Percentiles rank a stretch among this genome's conserved stretches.
These are phyloP conservation scores for Nannoperca australis DNA, from an alignment of 2,797 vertebrate genomes.

Conservation along the genomic window DNA sequence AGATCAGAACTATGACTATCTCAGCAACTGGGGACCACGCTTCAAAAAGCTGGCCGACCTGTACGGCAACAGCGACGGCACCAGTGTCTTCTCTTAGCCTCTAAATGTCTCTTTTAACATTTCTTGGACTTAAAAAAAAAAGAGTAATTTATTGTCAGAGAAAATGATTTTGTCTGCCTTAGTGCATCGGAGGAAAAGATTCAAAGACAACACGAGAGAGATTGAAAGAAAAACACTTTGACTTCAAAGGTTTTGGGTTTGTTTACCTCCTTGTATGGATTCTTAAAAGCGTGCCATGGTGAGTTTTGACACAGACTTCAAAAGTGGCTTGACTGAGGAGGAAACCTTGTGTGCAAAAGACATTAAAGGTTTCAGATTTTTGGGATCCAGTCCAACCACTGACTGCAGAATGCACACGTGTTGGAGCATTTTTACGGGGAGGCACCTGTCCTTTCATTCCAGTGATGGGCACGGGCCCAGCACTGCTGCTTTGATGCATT, in stretches of 20 bases:
- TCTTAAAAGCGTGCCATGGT: constrained; percentile 74
- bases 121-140: constrained; percentile 51
- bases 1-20: constrained; percentile 97
- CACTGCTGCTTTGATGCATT: constrained; percentile 79
- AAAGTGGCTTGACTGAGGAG: constrained; percentile 75
- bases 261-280: constrained; percentile 81
- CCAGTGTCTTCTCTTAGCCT: constrained; percentile 91
- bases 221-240: constrained; percentile 70
- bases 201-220: constrained; percentile 73
- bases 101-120: constrained; percentile 65
- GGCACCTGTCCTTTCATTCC: constrained; percentile 77
- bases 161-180: constrained; percentile 70
- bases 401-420: constrained; percentile 75
- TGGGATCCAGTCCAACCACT: constrained; percentile 66
- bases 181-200: constrained; percentile 61
- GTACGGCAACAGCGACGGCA: constrained; percentile 91
- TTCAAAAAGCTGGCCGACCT: constrained; percentile 97
- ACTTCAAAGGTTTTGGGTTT: constrained; percentile 79
- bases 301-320: constrained; percentile 79
- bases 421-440: constrained; percentile 62
- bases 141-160: constrained; percentile 75
- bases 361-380: constrained; percentile 77
- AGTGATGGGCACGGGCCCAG: constrained; percentile 65
- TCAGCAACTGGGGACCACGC: constrained; percentile 96
- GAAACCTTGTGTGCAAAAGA: constrained; percentile 78